phyloP scores from a whole-genome alignment of 35 echinoderm and acorn worm species.

The Apostichopus parvimensis region DNA sequence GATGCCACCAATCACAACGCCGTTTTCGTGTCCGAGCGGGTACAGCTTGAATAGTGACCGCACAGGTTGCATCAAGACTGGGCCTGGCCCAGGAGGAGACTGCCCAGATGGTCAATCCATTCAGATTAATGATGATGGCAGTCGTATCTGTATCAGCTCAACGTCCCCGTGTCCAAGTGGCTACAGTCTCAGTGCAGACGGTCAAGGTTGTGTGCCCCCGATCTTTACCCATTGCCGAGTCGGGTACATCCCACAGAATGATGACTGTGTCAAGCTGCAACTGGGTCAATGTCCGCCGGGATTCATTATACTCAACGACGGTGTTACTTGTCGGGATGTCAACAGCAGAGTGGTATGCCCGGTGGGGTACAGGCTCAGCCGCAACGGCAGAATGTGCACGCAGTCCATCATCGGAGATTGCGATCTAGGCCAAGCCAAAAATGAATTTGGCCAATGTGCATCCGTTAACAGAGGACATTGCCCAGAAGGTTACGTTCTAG shows the following conservation, averaged over 20 bases:
- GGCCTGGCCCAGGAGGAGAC: background rate
- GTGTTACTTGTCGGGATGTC: constrained; percentile 64
- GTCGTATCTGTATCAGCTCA: background rate
- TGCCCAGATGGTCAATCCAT: background rate
- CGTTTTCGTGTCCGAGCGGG: constrained; percentile 23
- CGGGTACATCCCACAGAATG: background rate
- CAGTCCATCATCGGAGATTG: background rate
- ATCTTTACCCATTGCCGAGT: background rate
- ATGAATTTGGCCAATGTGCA: background rate
- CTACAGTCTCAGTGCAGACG: constrained; percentile 28
- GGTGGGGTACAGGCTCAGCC: constrained; percentile 32
- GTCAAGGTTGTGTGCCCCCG: constrained; percentile 21
- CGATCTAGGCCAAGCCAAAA: background rate
- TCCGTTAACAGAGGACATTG: background rate
- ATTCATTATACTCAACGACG: constrained; percentile 66
- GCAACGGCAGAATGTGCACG: constrained; percentile 40
- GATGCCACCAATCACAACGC: background rate
- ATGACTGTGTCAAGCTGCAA: background rate
- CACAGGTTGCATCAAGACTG: background rate
- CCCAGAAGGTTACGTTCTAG: constrained; percentile 35
- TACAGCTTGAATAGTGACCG: background rate
- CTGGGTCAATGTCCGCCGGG: constrained; percentile 48
- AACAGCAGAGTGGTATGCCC: constrained; percentile 1
- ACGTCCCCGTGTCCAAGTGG: background rate
- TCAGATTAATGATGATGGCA: background rate